These are phyloP conservation scores for Aptenodytes patagonicus DNA, from an alignment of 2,113 vertebrate species.

Conservation along the genomic window DNA sequence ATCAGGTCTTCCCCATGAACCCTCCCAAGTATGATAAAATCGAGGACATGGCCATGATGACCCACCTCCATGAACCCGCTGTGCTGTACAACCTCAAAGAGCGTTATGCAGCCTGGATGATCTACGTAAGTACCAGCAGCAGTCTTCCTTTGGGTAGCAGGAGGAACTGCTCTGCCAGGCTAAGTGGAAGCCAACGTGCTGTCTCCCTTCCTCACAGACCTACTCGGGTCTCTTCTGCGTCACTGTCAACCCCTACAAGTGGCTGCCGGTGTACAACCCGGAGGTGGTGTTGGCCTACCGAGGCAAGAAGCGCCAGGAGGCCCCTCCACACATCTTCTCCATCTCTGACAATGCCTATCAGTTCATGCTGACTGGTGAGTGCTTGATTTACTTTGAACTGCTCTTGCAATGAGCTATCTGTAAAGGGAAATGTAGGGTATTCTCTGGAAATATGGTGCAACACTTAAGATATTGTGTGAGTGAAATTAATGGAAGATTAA, in stretches of 20 bases:
- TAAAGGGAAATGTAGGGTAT: not conserved
- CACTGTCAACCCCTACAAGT: slow-evolving; percentile 81
- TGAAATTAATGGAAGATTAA: not conserved
- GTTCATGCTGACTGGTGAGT: slow-evolving; percentile 59
- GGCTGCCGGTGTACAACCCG: slow-evolving; percentile 75
- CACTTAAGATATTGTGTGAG: rapidly evolving
- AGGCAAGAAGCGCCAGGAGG: slow-evolving; percentile 75
- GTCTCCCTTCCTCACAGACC: slow-evolving; percentile 48
- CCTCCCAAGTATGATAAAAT: not conserved
- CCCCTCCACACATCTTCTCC: slow-evolving; percentile 76
- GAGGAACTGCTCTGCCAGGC: not conserved
- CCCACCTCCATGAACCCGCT: slow-evolving; percentile 82
- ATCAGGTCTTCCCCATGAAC: not conserved
- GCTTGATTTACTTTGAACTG: not conserved
- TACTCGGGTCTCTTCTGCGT: slow-evolving; percentile 77
- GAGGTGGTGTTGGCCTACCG: slow-evolving; percentile 72
- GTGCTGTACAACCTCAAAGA: slow-evolving; percentile 83
- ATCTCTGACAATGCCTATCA: slow-evolving; percentile 78
- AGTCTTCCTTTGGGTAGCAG: not conserved
- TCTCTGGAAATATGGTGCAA: not conserved
- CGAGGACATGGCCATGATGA: slow-evolving; percentile 88
- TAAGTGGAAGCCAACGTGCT: slow-evolving; percentile 17
- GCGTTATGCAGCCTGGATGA: slow-evolving; percentile 81
- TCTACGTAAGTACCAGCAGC: slow-evolving; percentile 71
- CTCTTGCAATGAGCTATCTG: not conserved